phyloP scores from a whole-genome alignment of 2,113 vertebrate genomes.

The Patagioenas fasciata region DNA sequence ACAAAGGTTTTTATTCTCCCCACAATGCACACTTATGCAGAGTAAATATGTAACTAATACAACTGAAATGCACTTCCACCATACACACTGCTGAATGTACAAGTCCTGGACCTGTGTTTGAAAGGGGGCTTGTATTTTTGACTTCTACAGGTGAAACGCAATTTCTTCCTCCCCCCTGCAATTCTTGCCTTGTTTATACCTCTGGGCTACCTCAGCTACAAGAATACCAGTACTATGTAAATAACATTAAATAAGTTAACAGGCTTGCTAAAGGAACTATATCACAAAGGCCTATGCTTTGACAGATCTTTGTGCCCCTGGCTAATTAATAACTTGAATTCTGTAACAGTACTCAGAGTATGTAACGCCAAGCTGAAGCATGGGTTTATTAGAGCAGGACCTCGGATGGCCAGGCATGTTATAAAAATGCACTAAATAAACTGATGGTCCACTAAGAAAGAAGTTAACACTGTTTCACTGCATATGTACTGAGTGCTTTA shows the following conservation, averaged over 20 bases:
- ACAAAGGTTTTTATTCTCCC: not conserved
- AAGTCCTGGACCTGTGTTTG: not conserved
- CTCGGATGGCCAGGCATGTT: not conserved
- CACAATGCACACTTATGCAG: not conserved
- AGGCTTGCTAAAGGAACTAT: not conserved
- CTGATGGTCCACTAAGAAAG: not conserved
- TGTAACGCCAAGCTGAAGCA: not conserved
- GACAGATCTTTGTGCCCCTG: not conserved
- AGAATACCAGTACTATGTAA: not conserved
- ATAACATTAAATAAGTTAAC: not conserved
- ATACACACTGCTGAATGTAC: fast-evolving
- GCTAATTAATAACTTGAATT: not conserved
- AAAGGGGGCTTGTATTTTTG: not conserved
- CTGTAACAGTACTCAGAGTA: not conserved
- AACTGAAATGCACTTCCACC: fast-evolving
- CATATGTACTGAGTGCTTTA: not conserved
- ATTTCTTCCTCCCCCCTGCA: not conserved
- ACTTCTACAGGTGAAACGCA: not conserved
- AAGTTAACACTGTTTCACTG: not conserved
- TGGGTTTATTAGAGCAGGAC: not conserved
- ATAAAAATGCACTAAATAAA: not conserved
- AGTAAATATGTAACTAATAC: not conserved
- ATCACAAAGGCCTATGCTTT: not conserved
- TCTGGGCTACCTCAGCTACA: not conserved
- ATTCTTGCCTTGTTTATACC: not conserved